These are phyloP conservation scores for Eueremaeus valkanovi DNA, from an alignment of 2,888 invertebrate species.

Conservation along the genomic window DNA sequence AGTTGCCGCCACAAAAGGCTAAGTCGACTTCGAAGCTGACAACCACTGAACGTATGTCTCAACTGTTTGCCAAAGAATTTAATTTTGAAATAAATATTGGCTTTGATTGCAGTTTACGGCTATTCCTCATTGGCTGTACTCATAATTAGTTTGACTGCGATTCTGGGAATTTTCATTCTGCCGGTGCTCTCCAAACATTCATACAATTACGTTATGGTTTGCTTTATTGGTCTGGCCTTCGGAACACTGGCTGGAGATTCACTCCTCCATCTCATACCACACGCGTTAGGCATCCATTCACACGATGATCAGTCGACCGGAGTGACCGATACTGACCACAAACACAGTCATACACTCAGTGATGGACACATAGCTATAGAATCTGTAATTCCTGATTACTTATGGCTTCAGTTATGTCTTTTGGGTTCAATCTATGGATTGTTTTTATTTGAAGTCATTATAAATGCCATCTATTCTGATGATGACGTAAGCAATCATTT, in stretches of 20 bases:
- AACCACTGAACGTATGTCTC: background rate
- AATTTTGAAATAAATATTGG: background rate
- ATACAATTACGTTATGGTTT: conserved; percentile 52
- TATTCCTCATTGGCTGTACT: conserved; percentile 53
- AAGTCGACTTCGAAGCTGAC: conserved; percentile 11
- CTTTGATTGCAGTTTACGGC: conserved; percentile 45
- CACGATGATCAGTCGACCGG: conserved; percentile 38
- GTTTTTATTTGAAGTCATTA: conserved; percentile 48
- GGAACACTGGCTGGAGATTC: conserved; percentile 55
- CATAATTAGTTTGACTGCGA: conserved; percentile 53
- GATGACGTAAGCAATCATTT: background rate
- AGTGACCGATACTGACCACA: conserved; percentile 27
- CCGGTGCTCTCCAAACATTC: conserved; percentile 49
- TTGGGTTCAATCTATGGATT: conserved; percentile 48
- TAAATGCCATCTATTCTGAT: conserved; percentile 42
- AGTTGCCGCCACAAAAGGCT: background rate
- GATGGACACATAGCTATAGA: no score
- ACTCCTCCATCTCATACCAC: conserved; percentile 55
- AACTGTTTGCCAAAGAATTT: background rate
- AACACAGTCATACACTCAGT: conserved; percentile 37
- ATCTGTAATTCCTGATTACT: conserved; percentile 41
- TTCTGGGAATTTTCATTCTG: conserved; percentile 51
- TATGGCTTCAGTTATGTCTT: conserved; percentile 44
- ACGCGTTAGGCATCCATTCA: conserved; percentile 43
- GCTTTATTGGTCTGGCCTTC: conserved; percentile 55